Percentiles rank a stretch among this genome's conserved stretches.
Evolutionary conservation across 2,888 invertebrate species (phyloP).

Genomic region (Labia minor): DNA sequence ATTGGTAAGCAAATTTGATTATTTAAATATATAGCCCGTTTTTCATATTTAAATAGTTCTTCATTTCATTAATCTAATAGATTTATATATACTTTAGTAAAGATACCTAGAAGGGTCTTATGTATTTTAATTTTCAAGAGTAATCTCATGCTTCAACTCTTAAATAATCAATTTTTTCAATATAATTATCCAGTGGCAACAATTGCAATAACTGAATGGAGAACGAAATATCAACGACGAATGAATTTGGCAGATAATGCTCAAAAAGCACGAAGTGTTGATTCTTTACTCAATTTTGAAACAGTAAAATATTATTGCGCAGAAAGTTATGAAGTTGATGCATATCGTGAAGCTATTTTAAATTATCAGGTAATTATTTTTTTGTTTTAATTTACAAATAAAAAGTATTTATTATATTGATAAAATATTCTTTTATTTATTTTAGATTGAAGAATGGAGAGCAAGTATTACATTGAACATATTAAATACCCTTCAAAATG

Average conservation of each 20-base stretch:
- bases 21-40: neutral
- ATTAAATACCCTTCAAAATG: constrained; percentile 82
- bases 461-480: constrained; percentile 75
- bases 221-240: constrained; percentile 84
- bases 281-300: constrained; percentile 94
- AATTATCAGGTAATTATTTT: constrained; percentile 58
- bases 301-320: constrained; percentile 98
- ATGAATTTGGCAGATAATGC: constrained; percentile 95
- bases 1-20: constrained; percentile 54
- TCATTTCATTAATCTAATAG: neutral
- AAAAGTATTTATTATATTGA: constrained; percentile 16
- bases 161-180: no score
- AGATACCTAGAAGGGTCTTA: neutral
- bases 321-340: constrained; percentile 79
- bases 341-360: constrained; percentile 73
- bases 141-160: no score
- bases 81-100: neutral
- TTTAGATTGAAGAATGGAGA: constrained; percentile 80
- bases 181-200: constrained; percentile 59
- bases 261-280: constrained; percentile 82
- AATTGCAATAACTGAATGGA: constrained; percentile 90
- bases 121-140: no score
- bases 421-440: constrained; percentile 29
- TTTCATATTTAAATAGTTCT: neutral
- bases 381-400: neutral